Evolutionary conservation across 92 coral and sea anemone genomes (phyloP).

Genomic region (Porites lobata): DNA sequence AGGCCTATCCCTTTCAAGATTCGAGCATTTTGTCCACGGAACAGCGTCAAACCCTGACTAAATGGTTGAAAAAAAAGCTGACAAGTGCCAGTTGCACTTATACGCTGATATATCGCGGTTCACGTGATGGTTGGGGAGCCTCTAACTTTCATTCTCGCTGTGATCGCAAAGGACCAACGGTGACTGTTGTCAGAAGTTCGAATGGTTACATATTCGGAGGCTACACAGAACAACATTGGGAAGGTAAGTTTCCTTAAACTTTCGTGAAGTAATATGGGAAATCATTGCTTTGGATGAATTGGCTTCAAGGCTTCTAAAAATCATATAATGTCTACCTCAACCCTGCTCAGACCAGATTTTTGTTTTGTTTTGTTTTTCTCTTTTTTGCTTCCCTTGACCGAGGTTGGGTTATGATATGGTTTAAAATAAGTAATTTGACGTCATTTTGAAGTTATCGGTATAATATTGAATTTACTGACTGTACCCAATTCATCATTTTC

Average conservation of each 20-base stretch:
- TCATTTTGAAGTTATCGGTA: no score
- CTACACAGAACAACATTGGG: slow-evolving; percentile 55
- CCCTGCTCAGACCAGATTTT: no score
- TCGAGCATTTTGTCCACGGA: slow-evolving; percentile 5
- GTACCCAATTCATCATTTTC: no score
- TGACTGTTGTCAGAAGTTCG: slow-evolving; percentile 3
- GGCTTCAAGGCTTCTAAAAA: no score
- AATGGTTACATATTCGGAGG: slow-evolving; percentile 57
- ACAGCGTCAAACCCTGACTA: slow-evolving; percentile 4
- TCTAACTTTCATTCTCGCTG: slow-evolving; percentile 1
- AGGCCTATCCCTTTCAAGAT: slow-evolving; percentile 5
- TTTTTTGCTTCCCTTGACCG: no score
- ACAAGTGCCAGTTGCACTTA: background rate
- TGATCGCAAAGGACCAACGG: slow-evolving; percentile 17
- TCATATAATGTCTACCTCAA: no score
- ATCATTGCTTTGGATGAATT: no score
- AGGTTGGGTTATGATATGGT: no score
- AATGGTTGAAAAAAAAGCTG: slow-evolving; percentile 5
- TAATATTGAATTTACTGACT: no score
- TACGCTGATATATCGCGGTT: slow-evolving; percentile 8
- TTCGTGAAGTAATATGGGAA: no score
- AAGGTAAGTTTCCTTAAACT: slow-evolving; percentile 30
- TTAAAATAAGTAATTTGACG: no score
- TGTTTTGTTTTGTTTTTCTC: no score
- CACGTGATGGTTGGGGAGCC: slow-evolving; percentile 9